Percentiles rank a stretch among this genome's conserved stretches.
phyloP scores from a whole-genome alignment of 2,113 vertebrate genomes.

The Fulmarus glacialis region DNA sequence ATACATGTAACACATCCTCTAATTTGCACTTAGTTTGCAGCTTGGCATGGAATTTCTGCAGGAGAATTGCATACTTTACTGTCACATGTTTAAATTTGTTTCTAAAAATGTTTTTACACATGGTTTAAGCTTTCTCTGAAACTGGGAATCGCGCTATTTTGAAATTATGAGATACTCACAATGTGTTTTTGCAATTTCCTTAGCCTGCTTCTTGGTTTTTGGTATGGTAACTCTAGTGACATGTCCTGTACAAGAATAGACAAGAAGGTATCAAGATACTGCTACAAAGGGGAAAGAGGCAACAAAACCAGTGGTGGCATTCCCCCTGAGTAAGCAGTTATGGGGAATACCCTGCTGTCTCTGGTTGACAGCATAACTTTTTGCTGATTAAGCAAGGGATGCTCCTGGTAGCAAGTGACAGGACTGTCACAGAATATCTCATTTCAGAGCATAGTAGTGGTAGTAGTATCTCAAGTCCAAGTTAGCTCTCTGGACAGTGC shows the following conservation, averaged over 20 bases:
- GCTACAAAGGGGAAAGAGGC: background rate
- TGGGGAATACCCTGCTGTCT: background rate
- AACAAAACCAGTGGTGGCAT: background rate
- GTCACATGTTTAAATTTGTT: background rate
- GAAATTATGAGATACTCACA: background rate
- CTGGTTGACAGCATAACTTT: background rate
- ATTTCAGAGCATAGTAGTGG: background rate
- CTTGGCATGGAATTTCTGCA: background rate
- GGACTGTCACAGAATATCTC: background rate
- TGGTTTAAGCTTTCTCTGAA: background rate
- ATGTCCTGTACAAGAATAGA: background rate
- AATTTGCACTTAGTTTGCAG: background rate
- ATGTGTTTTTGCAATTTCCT: background rate
- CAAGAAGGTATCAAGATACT: background rate
- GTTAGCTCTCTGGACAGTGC: background rate
- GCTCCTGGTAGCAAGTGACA: background rate
- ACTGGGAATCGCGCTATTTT: background rate
- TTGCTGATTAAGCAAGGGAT: background rate
- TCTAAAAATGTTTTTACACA: background rate
- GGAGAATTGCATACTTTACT: background rate
- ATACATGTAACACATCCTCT: background rate
- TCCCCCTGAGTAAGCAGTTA: background rate
- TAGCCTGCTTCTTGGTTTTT: background rate
- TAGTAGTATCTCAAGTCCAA: background rate
- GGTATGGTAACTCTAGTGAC: background rate